Evolutionary conservation across 2,113 vertebrate species (phyloP), one percentile per base, ranked within the genome.

Genomic region (Sporophila hypoxantha): DNA sequence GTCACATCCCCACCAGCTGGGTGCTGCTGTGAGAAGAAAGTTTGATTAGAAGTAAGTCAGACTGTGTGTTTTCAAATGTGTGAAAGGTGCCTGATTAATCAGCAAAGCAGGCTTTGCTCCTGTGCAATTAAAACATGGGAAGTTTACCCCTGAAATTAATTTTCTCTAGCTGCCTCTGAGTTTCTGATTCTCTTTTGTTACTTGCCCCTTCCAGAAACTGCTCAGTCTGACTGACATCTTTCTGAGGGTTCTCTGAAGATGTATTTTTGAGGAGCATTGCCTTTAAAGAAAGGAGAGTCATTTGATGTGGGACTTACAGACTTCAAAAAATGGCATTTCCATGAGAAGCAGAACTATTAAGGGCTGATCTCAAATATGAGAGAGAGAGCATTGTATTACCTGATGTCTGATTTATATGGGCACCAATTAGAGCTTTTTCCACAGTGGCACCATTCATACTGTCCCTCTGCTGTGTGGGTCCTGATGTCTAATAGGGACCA

Each of bases 231-330:
- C 32, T 92, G 94, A 76, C 83, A 53, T 62, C 86, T 78, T 83
- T 44, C 55, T 30, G 70, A 84, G 57, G 25, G 3, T 53, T 93
- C 69, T 89, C 88, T 26, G 29, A 83, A 83, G 64, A 84, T 47
- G 47, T 76, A 19, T 69, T 91, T 85, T 90, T 88, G 85, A 90
- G 81, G 30, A 76, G 70, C 23, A n/a, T 42, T 86, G 74, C 83
- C 76, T 86, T 94, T 84, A 69, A 75, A 84, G 88, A 91, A 87
- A 80, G 47, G 52, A 89, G 67, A 88, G 34, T 57, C 50, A 81
- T 78, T 78, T 88, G 86, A 76, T 91, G 50, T 22, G 70, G 67
- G 90, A 94, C 92, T 93, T 92, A 87, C 76, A 83, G 83, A n/a
- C 77, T 86, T 93, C 15, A 78, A 46, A 73, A 89, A 84, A 55